A percentile compares a stretch with the other conserved stretches of the same genome.
Evolutionary conservation across 2,888 invertebrate species (phyloP).

Genomic region (Lasioglossum vierecki): DNA sequence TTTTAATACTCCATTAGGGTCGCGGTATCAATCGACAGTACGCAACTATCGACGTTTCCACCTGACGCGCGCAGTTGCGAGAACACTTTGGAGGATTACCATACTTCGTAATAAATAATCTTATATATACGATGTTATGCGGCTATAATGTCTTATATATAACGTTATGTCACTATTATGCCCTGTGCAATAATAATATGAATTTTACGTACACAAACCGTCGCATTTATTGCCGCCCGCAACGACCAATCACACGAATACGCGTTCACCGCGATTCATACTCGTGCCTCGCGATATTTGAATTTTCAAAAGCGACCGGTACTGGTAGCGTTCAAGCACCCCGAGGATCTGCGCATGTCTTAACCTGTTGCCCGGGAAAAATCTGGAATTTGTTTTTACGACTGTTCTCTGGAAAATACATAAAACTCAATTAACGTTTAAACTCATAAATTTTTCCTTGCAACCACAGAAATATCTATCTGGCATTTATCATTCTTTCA

Average conservation of each 20-base stretch:
- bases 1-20: constrained; percentile 31
- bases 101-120: constrained; percentile 45
- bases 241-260: constrained; percentile 30
- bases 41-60: constrained; percentile 24
- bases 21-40: constrained; percentile 37
- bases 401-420: no score
- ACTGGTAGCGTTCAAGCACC: not conserved
- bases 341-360: not conserved
- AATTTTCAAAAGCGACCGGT: not conserved
- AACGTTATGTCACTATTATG: constrained; percentile 56
- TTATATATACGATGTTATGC: constrained; percentile 60
- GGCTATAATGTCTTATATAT: constrained; percentile 59
- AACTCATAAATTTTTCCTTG: no score
- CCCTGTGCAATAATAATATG: constrained; percentile 61
- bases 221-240: constrained; percentile 58
- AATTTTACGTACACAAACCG: constrained; percentile 51
- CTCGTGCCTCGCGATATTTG: not conserved
- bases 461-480: not conserved
- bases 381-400: no score
- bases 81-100: constrained; percentile 23
- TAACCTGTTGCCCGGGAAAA: not conserved
- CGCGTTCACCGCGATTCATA: not conserved
- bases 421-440: no score
- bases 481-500: not conserved
- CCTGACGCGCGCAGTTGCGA: constrained; percentile 40